These are phyloP conservation scores for Drosophila emarginata DNA, from an alignment of 2,888 invertebrate species.

Conservation along the genomic window DNA sequence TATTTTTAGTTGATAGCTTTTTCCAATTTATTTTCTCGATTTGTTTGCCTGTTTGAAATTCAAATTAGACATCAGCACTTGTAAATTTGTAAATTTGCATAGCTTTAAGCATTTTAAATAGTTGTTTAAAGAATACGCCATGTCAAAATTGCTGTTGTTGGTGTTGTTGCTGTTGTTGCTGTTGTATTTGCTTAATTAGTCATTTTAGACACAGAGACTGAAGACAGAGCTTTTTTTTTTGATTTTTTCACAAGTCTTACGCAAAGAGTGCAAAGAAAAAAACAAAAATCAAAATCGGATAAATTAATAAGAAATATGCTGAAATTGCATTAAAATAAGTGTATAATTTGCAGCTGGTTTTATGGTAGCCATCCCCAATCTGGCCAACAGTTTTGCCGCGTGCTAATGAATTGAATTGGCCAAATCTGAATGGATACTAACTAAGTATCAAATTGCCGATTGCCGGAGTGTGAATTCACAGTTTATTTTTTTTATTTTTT, in stretches of 20 bases:
- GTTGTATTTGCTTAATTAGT: slow-evolving; percentile 63
- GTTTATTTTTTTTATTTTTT: neutral
- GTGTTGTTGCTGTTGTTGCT: slow-evolving; percentile 36
- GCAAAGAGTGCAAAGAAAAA: slow-evolving; percentile 7
- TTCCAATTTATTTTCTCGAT: slow-evolving; percentile 20
- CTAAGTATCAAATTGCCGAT: slow-evolving; percentile 53
- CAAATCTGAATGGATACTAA: slow-evolving; percentile 52
- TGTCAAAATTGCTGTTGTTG: slow-evolving; percentile 56
- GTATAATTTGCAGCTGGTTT: slow-evolving; percentile 12
- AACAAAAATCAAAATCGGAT: slow-evolving; percentile 2
- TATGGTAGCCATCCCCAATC: neutral
- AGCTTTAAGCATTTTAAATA: slow-evolving; percentile 54
- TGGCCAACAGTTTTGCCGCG: slow-evolving; percentile 8
- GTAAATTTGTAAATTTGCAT: slow-evolving; percentile 74
- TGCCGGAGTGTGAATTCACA: slow-evolving; percentile 43
- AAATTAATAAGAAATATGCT: slow-evolving; percentile 4
- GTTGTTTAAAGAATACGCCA: slow-evolving; percentile 52
- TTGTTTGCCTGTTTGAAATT: slow-evolving; percentile 69
- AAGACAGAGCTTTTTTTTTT: slow-evolving; percentile 18
- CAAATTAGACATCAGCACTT: slow-evolving; percentile 74
- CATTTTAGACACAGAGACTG: slow-evolving; percentile 27
- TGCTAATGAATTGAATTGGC: slow-evolving; percentile 19
- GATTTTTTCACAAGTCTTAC: slow-evolving; percentile 7
- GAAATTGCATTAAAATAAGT: neutral
- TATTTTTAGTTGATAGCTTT: neutral